Evolutionary conservation across 2,888 invertebrate genomes (phyloP), one percentile per base, ranked within the genome.

Genomic region (Romanomermis culicivorax): DNA sequence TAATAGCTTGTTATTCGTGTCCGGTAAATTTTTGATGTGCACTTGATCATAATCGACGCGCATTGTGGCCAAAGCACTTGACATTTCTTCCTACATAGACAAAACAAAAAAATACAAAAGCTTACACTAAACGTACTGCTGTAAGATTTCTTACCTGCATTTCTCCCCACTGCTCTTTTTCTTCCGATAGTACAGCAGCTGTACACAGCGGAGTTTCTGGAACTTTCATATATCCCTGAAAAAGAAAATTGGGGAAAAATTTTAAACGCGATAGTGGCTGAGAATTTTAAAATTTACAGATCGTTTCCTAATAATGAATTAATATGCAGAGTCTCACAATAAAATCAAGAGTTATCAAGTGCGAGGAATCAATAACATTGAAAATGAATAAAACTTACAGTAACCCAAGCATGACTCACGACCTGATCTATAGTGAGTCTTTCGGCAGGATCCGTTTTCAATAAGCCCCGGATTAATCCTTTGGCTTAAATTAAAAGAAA

Each of bases 121-220:
- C 7, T n/a, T n/a, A n/a, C n/a, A 51, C 11, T 29, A 36, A 11
- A 36, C 36, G 36, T 36, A 17, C 36, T 36, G 7, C 17, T 36
- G 11, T 36, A 36, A 36, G 36, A 4, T 14, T 14, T 43, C 57
- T 23, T 30, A 64, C 64, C 60, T 93, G 91, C 2, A 95, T 88
- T 66, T 95, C 93, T 1, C 84, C 83, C 95, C 95, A 97, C 55
- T 82, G 80, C 61, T 87, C 87, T 61, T 82, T 83, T 52, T 85
- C 84, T 71, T 95, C 93, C 29, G 82, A 80, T 25, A 97, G 75
- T 64, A 93, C 80, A 54, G 83, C 77, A 56, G 85, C 80, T 0
- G 95, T 93, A 73, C 85, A 83, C 14, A 97, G 75, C 0, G 93
- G 93, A 1, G 95, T 97, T 66, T 85, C 84, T 0, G 95, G 95